Conservation (phyloP, 2,888 invertebrate genomes). For the Ochropleura leucogaster region DNA sequence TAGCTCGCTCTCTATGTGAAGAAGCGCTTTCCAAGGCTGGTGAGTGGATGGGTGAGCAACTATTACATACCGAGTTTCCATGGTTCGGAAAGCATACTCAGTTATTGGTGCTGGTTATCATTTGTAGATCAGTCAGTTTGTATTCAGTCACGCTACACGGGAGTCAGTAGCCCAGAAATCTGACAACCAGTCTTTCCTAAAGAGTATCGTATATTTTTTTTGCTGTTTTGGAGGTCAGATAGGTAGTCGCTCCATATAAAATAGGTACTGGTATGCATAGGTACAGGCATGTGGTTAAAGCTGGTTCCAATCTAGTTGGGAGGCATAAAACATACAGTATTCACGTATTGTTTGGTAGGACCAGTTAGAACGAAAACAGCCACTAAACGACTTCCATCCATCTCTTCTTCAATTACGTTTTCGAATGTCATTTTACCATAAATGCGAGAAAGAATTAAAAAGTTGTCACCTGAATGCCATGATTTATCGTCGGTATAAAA, state of each 20-base stretch:
- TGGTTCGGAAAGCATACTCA: background rate
- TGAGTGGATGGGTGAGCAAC: background rate
- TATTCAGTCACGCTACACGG: background rate
- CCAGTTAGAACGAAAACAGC: background rate
- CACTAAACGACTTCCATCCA: background rate
- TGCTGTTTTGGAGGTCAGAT: background rate
- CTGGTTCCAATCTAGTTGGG: background rate
- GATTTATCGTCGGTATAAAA: background rate
- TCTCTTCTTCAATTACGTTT: background rate
- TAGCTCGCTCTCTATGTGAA: background rate
- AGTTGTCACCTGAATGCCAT: background rate
- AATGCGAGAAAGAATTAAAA: too few relatives aligned
- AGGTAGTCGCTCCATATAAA: background rate
- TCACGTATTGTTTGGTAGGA: background rate
- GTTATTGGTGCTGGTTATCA: background rate
- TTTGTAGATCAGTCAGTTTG: too few relatives aligned
- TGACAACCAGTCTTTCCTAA: background rate
- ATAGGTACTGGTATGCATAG: background rate
- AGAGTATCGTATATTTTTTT: background rate
- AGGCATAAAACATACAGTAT: background rate
- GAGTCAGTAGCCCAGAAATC: background rate
- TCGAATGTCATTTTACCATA: background rate
- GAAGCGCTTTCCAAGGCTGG: background rate
- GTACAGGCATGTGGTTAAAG: background rate
- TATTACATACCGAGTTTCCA: background rate